Conservation (phyloP, 1,140 invertebrate genomes). For the Tetragonula clypearis region DNA sequence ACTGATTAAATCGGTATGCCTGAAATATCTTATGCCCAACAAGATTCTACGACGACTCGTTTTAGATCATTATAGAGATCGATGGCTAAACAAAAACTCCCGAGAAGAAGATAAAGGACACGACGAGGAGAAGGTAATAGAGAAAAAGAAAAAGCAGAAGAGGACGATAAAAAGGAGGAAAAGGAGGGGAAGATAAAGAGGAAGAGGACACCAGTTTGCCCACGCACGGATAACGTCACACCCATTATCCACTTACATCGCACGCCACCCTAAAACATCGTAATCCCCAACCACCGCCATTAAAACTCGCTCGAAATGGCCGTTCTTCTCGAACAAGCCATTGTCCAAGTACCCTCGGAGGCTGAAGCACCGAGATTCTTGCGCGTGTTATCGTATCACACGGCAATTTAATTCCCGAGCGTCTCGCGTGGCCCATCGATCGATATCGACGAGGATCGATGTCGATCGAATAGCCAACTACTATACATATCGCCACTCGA, state of each 20-base stretch:
- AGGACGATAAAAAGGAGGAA: too few relatives aligned
- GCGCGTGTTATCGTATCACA: conserved; percentile 38
- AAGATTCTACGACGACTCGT: too few relatives aligned
- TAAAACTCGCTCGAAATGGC: neutral
- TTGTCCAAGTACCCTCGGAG: neutral
- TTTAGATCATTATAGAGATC: too few relatives aligned
- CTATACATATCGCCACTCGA: neutral
- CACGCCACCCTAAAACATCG: neutral
- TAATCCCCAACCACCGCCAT: neutral
- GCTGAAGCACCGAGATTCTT: neutral
- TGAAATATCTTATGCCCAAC: too few relatives aligned
- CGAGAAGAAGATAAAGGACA: too few relatives aligned
- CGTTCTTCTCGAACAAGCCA: neutral
- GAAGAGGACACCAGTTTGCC: neutral
- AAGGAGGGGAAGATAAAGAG: too few relatives aligned
- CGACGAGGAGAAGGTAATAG: too few relatives aligned
- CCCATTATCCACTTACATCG: neutral
- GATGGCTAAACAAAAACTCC: too few relatives aligned
- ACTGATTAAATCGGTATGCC: too few relatives aligned
- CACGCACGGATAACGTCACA: neutral
- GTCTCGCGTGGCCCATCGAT: neutral
- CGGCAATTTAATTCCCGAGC: conserved; percentile 39
- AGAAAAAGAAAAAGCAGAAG: too few relatives aligned
- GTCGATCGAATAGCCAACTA: conserved; percentile 44
- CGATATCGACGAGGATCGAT: neutral